Conservation (phyloP, 2,888 invertebrate genomes). For the Buathra laborator region DNA sequence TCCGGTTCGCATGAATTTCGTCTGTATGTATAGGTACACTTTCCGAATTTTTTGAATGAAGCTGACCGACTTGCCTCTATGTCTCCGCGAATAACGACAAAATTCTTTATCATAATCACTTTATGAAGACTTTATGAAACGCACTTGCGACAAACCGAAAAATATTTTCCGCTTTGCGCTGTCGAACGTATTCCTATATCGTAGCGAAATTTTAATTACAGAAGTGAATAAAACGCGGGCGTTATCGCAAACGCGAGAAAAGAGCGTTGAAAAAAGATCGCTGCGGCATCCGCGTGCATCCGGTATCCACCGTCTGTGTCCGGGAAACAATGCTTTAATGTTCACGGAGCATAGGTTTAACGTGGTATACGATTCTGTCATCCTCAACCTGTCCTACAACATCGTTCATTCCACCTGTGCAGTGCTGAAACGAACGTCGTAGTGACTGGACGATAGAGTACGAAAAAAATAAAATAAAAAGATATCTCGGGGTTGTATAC, state of each 20-base stretch:
- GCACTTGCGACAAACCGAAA: neutral
- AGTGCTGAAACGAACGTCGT: conserved; percentile 53
- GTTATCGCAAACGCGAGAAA: neutral
- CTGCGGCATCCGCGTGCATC: conserved; percentile 47
- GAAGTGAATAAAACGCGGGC: conserved; percentile 33
- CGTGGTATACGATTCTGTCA: conserved; percentile 54
- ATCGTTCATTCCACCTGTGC: conserved; percentile 31
- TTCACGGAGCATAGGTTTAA: conserved; percentile 60
- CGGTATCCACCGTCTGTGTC: conserved; percentile 55
- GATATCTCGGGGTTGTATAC: neutral
- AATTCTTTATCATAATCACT: too few species aligned
- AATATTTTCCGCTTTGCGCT: neutral
- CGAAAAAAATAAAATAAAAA: conserved; percentile 11
- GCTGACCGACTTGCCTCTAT: neutral
- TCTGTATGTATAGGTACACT: neutral
- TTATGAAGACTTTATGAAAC: neutral
- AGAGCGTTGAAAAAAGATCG: conserved; percentile 47
- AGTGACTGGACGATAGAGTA: conserved; percentile 34
- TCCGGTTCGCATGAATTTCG: neutral
- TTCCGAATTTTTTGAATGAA: neutral
- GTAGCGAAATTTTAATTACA: conserved; percentile 32
- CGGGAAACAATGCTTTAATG: conserved; percentile 65
- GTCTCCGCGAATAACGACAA: too few species aligned
- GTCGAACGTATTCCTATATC: neutral
- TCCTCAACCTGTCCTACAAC: conserved; percentile 19